phyloP scores from a whole-genome alignment of 2,797 vertebrate genomes.

The Neopelma chrysocephalum region DNA sequence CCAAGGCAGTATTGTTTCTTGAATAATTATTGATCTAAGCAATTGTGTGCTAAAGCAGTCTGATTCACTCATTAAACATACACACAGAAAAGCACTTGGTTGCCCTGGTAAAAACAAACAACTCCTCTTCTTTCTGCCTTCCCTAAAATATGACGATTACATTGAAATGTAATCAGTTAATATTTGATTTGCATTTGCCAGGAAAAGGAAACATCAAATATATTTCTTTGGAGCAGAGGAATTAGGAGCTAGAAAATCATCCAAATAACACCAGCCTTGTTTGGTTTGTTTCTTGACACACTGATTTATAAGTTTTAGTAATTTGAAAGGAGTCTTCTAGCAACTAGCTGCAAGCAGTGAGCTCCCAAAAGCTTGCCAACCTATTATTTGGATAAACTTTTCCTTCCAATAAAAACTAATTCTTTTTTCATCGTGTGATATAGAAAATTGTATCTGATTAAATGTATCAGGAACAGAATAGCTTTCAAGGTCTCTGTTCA shows the following conservation, averaged over 20 bases:
- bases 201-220: constrained; percentile 13
- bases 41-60: constrained; percentile 60
- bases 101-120: constrained; percentile 49
- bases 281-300: neutral
- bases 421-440: neutral
- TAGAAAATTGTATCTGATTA: neutral
- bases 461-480: neutral
- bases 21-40: constrained; percentile 68
- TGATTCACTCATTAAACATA: constrained; percentile 57
- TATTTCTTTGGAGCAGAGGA: neutral
- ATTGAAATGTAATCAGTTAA: constrained; percentile 36
- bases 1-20: constrained; percentile 64
- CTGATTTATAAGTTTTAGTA: neutral
- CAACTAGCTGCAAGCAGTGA: neutral
- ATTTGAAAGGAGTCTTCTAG: neutral
- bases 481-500: neutral
- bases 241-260: neutral
- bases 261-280: neutral
- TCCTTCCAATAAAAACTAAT: neutral
- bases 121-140: neutral
- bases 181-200: constrained; percentile 25
- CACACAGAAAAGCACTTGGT: constrained; percentile 11
- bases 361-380: neutral
- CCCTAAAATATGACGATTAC: constrained; percentile 17
- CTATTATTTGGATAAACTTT: neutral